A percentile compares a stretch with the other conserved stretches of the same genome.
phyloP scores from a whole-genome alignment of 2,888 invertebrate species.

The Hybos culiciformis region DNA sequence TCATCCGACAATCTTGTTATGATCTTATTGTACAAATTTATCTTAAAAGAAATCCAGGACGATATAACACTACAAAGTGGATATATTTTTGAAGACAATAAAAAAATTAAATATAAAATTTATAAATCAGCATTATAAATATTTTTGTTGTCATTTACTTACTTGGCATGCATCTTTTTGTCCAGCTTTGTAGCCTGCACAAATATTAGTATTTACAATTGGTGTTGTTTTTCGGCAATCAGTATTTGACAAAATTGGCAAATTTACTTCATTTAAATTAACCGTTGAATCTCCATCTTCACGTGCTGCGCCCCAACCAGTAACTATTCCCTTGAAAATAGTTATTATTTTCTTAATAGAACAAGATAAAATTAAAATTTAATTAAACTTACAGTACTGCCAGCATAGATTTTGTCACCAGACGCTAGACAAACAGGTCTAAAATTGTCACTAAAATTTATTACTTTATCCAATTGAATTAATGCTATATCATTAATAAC shows the following conservation, averaged over 20 bases:
- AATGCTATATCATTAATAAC: constrained; percentile 60
- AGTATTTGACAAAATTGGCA: constrained; percentile 14
- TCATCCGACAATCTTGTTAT: too few relatives aligned
- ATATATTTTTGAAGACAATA: too few relatives aligned
- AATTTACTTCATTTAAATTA: constrained; percentile 12
- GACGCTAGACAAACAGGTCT: constrained; percentile 49
- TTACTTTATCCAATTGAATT: constrained; percentile 45
- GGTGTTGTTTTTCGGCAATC: constrained; percentile 9
- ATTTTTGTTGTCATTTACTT: too few relatives aligned
- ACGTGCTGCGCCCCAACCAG: constrained; percentile 14
- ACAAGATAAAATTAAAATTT: neutral
- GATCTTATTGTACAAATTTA: too few relatives aligned
- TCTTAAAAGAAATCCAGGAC: too few relatives aligned
- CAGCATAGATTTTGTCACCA: constrained; percentile 11
- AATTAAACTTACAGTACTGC: constrained; percentile 8
- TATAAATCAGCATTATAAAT: too few relatives aligned
- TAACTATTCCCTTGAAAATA: constrained; percentile 11
- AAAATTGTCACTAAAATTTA: constrained; percentile 40
- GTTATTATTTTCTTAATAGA: neutral
- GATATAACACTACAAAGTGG: too few relatives aligned
- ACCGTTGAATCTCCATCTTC: constrained; percentile 10
- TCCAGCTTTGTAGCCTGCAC: constrained; percentile 8
- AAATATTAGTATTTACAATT: constrained; percentile 8
- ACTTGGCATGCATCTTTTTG: constrained; percentile 10
- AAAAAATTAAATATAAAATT: too few relatives aligned